Evolutionary conservation across 2,888 invertebrate species (phyloP).

Genomic region (Endotricha flammealis): DNA sequence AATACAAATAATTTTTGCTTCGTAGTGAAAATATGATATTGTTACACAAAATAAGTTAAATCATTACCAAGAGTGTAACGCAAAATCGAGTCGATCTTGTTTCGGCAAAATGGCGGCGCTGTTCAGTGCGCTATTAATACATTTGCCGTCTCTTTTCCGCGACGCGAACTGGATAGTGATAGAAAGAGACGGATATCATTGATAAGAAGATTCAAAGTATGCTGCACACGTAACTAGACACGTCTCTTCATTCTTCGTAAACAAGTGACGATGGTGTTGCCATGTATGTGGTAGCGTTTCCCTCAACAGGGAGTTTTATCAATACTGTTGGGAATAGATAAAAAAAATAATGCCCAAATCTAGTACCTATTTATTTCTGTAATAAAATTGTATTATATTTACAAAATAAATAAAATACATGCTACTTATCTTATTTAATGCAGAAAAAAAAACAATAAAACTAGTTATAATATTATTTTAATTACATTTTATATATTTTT

Average conservation of each 20-base stretch:
- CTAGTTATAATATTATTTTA: too few species aligned
- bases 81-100: constrained; percentile 55
- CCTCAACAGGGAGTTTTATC: too few species aligned
- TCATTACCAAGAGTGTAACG: constrained; percentile 38
- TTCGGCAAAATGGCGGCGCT: constrained; percentile 73
- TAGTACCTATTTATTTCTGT: too few species aligned
- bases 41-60: constrained; percentile 29
- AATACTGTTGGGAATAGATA: too few species aligned
- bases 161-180: constrained; percentile 17
- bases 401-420: too few species aligned
- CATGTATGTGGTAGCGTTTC: constrained; percentile 30
- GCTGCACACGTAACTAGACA: constrained; percentile 75
- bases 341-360: too few species aligned
- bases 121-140: constrained; percentile 62
- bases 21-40: constrained; percentile 12
- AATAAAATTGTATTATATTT: too few species aligned
- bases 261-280: constrained; percentile 60
- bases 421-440: too few species aligned
- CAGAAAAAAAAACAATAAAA: too few species aligned
- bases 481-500: too few species aligned
- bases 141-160: constrained; percentile 49
- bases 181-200: constrained; percentile 51
- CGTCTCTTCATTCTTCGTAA: constrained; percentile 73
- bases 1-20: constrained; percentile 1
- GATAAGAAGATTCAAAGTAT: constrained; percentile 53